Conservation (phyloP, 2,113 vertebrate species). For the Zootoca vivipara region DNA sequence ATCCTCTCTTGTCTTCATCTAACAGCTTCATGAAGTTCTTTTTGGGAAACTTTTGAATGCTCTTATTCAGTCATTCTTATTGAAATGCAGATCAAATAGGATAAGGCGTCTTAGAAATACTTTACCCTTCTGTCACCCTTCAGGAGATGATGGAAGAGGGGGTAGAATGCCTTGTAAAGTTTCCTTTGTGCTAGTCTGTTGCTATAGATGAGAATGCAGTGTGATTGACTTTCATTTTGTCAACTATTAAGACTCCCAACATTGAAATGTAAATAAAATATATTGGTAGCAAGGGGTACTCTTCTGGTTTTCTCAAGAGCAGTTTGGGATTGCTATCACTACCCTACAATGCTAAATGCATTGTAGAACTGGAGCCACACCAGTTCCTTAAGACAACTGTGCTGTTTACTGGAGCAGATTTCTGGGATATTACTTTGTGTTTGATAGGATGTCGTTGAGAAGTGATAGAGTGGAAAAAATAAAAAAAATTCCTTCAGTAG, state of each 20-base stretch:
- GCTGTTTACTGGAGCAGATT: neutral
- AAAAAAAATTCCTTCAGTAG: no score
- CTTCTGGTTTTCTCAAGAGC: neutral
- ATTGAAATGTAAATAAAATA: conserved; percentile 33
- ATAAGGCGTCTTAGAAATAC: conserved; percentile 11
- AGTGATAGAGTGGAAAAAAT: neutral
- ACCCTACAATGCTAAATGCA: neutral
- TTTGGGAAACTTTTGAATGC: neutral
- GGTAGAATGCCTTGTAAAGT: neutral
- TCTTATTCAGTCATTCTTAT: neutral
- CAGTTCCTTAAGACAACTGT: neutral
- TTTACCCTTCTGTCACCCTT: neutral
- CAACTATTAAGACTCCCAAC: neutral
- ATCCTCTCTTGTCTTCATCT: neutral
- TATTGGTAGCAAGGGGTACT: neutral
- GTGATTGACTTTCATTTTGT: neutral
- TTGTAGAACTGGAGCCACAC: neutral
- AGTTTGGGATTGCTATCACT: neutral
- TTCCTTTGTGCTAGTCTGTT: neutral
- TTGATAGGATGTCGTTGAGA: neutral
- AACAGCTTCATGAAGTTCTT: neutral
- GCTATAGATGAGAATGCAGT: neutral
- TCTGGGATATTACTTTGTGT: neutral
- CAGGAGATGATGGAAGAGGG: neutral
- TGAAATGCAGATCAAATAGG: conserved; percentile 44